Evolutionary conservation across 1,140 invertebrate genomes (phyloP).

Genomic region (Leptinotarsa defecta): DNA sequence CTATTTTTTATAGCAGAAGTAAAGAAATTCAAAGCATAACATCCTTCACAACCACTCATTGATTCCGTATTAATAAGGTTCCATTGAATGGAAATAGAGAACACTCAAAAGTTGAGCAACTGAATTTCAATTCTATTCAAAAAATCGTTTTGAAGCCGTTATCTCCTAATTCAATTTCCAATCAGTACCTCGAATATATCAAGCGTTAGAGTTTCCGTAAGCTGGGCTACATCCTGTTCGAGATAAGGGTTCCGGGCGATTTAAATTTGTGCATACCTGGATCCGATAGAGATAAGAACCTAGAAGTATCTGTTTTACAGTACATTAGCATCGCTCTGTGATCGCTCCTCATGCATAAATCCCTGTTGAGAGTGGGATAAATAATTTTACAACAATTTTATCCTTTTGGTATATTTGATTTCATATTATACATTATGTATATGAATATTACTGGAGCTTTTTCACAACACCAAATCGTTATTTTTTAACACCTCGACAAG

Average conservation of each 20-base stretch:
- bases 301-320: constrained; percentile 32
- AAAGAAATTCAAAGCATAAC: too few species aligned
- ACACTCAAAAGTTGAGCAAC: too few species aligned
- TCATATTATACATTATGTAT: too few species aligned
- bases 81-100: too few species aligned
- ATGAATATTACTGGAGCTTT: too few species aligned
- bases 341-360: constrained; percentile 33
- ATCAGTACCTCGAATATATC: not conserved
- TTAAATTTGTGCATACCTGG: constrained; percentile 29
- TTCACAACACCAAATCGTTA: too few species aligned
- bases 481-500: too few species aligned
- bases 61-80: too few species aligned
- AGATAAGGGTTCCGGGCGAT: constrained; percentile 29
- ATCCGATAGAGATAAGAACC: constrained; percentile 32
- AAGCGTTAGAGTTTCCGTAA: not conserved
- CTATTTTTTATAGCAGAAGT: too few species aligned
- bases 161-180: not conserved
- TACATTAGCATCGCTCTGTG: constrained; percentile 31
- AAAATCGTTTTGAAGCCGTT: not conserved
- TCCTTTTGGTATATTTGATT: too few species aligned
- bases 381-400: not conserved
- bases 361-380: constrained; percentile 18
- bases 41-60: too few species aligned
- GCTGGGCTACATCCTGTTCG: constrained; percentile 17
- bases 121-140: too few species aligned